These are phyloP conservation scores for Pavo muticus DNA, from an alignment of 2,113 vertebrate species.

Conservation along the genomic window DNA sequence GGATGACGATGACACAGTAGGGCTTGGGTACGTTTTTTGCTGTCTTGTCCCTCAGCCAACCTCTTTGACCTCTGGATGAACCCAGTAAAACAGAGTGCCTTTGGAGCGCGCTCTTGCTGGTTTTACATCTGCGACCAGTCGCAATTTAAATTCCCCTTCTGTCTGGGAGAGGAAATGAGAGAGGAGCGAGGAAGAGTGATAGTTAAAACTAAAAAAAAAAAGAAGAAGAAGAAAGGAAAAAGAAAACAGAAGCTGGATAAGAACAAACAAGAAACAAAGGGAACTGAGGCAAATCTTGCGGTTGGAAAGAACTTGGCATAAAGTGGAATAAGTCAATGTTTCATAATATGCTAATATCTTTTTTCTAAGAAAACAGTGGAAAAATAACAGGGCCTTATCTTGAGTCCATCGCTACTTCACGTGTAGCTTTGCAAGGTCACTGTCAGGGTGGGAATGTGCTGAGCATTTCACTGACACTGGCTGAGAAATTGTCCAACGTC, in stretches of 20 bases:
- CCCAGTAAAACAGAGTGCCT: conserved; percentile 13
- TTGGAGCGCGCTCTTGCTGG: neutral
- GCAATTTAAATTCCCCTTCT: conserved; percentile 39
- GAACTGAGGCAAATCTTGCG: neutral
- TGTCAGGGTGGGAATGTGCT: neutral
- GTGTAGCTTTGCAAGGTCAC: neutral
- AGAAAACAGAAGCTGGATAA: neutral
- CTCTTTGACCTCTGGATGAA: conserved; percentile 66
- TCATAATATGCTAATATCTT: neutral
- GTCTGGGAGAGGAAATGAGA: conserved; percentile 24
- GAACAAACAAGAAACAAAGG: neutral
- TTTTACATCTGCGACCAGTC: conserved; percentile 3
- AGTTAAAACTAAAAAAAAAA: neutral
- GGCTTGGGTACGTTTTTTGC: neutral
- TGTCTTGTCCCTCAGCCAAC: conserved; percentile 47
- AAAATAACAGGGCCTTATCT: neutral
- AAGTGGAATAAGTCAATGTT: neutral
- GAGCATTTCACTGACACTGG: neutral
- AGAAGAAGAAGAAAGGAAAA: neutral
- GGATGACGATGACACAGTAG: conserved; percentile 27
- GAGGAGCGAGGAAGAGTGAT: neutral
- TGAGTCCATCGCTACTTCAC: neutral
- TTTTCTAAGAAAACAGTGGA: neutral
- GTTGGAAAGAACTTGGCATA: neutral
- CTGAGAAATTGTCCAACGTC: neutral